phyloP scores from a whole-genome alignment of 2,797 vertebrate genomes.

The Passerculus sandwichensis region DNA sequence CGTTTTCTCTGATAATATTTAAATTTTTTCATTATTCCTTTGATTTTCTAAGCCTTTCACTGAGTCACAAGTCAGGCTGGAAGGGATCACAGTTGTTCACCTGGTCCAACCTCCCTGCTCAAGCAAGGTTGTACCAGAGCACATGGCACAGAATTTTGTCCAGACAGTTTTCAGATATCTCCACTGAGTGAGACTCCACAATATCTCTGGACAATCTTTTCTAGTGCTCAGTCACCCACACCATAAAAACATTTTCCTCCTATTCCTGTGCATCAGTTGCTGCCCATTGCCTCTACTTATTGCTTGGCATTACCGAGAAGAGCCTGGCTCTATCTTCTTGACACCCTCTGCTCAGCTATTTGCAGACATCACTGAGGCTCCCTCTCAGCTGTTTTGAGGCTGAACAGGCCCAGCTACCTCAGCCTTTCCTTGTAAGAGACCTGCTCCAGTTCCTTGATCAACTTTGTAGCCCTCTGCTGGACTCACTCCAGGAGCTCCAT shows the following conservation, averaged over 20 bases:
- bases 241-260: background rate
- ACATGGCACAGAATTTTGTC: background rate
- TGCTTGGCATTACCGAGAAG: background rate
- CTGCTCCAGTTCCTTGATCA: background rate
- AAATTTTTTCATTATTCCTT: background rate
- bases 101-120: background rate
- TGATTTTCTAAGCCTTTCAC: background rate
- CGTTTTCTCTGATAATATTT: background rate
- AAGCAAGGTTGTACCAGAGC: background rate
- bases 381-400: background rate
- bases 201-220: background rate
- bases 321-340: background rate
- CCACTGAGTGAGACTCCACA: background rate
- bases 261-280: background rate
- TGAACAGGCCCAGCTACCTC: background rate
- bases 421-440: background rate
- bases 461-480: background rate
- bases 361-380: background rate
- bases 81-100: background rate
- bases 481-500: background rate
- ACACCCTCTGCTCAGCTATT: background rate
- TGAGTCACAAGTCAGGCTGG: background rate
- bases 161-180: background rate
- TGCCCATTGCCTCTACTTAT: background rate
- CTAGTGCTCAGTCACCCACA: accelerated